A percentile compares a stretch with the other conserved stretches of the same genome.
phyloP scores from a whole-genome alignment of 1,140 invertebrate genomes.

The Euschistus heros region DNA sequence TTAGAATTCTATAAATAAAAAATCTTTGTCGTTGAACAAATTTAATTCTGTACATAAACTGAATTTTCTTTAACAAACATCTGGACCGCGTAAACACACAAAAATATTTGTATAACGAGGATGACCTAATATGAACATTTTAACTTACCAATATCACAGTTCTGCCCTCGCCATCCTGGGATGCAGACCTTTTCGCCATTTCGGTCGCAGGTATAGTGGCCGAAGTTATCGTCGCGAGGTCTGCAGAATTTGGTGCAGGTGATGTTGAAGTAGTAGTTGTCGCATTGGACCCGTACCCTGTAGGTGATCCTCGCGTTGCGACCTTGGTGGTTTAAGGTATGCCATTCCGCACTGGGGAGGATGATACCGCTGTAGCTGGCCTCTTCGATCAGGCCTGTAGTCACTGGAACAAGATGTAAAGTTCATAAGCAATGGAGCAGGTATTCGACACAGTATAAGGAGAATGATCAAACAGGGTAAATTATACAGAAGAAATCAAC shows the following conservation, averaged over 20 bases:
- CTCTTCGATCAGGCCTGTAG: constrained; percentile 62
- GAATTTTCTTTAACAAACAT: too few relatives aligned
- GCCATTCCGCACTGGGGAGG: constrained; percentile 78
- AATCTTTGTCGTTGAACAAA: too few relatives aligned
- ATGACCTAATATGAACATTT: too few relatives aligned
- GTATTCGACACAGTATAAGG: too few relatives aligned
- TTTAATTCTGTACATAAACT: too few relatives aligned
- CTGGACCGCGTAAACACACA: too few relatives aligned
- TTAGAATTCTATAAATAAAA: too few relatives aligned
- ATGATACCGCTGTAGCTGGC: constrained; percentile 82
- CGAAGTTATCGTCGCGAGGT: constrained; percentile 83
- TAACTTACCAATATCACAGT: constrained; percentile 73
- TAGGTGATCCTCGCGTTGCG: constrained; percentile 66
- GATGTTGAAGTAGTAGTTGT: constrained; percentile 86
- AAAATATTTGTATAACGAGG: too few relatives aligned
- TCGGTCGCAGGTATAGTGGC: constrained; percentile 82
- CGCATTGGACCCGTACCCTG: constrained; percentile 80
- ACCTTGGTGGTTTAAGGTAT: constrained; percentile 72
- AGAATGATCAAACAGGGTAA: too few relatives aligned
- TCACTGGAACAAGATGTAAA: constrained; percentile 27
- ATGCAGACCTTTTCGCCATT: constrained; percentile 85
- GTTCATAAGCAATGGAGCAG: not conserved
- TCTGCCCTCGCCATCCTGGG: constrained; percentile 83
- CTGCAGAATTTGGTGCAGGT: constrained; percentile 89
- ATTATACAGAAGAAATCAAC: too few relatives aligned